Evolutionary conservation across 2,113 vertebrate species (phyloP), one percentile per base, ranked within the genome.

Genomic region (Athene cunicularia): DNA sequence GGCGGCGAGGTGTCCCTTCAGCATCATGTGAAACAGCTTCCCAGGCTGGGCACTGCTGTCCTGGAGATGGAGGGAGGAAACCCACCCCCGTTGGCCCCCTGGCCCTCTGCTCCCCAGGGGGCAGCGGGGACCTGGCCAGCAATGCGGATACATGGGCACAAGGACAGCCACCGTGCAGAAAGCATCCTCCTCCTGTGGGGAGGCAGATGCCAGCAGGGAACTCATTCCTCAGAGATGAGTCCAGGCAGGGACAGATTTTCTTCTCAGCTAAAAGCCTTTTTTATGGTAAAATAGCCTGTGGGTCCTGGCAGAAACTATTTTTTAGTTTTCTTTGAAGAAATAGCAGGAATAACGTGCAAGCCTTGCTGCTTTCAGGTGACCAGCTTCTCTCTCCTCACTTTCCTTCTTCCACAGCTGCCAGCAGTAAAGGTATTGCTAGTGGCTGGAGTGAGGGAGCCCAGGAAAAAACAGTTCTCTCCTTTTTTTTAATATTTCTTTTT

Each of bases 81-180:
- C 24, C 30, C 33, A 58, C 2, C 22, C 35, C 8, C 3, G 1
- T 8, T 41, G 15, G 8, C 20, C 22, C 20, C 22, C 6, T 43
- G 23, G 33, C 43, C 30, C 33, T 55, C 28, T 39, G 33, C 59
- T 35, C 26, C 37, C 1, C 1, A 3, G 52, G 26, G 33, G 43
- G 60, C 37, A 55, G 53, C 83, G 56, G 50, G 30, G 50, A 53
- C 22, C 26, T 37, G 47, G 19, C 5, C 24, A 71, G 33, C 41
- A 11, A 43, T 0, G 2, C 3, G 21, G 56, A 30, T 22, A 27
- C 37, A 13, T 37, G 1, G 10, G 28, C 2, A 1, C n/a, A 30
- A 66, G 55, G 35, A 62, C 35, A 35, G 9, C 32, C 45, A 9
- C 0, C 0, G 28, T 9, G 15, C 37, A 59, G 52, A 41, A 62